These are phyloP conservation scores for Tuta absoluta DNA, from an alignment of 2,888 invertebrate genomes.

Conservation along the genomic window DNA sequence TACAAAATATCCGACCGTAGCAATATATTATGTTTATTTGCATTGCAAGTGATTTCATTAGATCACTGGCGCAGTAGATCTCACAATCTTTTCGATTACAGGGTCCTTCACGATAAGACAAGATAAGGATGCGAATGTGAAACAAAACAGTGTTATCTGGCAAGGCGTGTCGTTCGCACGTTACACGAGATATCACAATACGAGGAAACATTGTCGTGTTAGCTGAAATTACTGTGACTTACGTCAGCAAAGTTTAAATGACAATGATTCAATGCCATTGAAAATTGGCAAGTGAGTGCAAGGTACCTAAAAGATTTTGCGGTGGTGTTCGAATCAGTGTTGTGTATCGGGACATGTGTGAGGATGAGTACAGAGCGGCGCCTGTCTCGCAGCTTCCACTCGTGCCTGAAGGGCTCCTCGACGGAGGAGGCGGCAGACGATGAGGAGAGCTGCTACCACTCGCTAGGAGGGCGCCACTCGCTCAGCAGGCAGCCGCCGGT, in stretches of 20 bases:
- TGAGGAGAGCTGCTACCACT: conserved; percentile 76
- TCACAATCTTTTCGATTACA: conserved; percentile 53
- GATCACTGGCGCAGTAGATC: conserved; percentile 51
- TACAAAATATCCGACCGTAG: conserved; percentile 32
- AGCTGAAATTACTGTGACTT: conserved; percentile 11
- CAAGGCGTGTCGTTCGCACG: conserved; percentile 46
- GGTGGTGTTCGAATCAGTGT: conserved; percentile 40
- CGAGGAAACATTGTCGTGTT: conserved; percentile 23
- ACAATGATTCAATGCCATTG: conserved; percentile 25
- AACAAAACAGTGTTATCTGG: conserved; percentile 53
- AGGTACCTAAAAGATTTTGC: conserved; percentile 2
- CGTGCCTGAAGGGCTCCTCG: conserved; percentile 83
- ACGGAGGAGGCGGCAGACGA: conserved; percentile 77
- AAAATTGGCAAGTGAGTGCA: conserved; percentile 27
- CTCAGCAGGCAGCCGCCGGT: conserved; percentile 69
- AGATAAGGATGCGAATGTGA: conserved; percentile 53
- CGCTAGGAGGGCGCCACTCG: conserved; percentile 71
- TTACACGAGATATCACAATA: conserved; percentile 37
- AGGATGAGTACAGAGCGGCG: conserved; percentile 81
- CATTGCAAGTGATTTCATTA: conserved; percentile 38
- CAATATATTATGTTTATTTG: conserved; percentile 44
- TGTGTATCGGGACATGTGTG: conserved; percentile 65
- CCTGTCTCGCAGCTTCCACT: conserved; percentile 85
- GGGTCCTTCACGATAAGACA: conserved; percentile 56
- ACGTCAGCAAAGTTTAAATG: conserved; percentile 27